Percentiles rank a stretch among this genome's conserved stretches.
These are phyloP conservation scores for Pipra filicauda DNA, from an alignment of 2,113 vertebrate genomes.

Conservation along the genomic window DNA sequence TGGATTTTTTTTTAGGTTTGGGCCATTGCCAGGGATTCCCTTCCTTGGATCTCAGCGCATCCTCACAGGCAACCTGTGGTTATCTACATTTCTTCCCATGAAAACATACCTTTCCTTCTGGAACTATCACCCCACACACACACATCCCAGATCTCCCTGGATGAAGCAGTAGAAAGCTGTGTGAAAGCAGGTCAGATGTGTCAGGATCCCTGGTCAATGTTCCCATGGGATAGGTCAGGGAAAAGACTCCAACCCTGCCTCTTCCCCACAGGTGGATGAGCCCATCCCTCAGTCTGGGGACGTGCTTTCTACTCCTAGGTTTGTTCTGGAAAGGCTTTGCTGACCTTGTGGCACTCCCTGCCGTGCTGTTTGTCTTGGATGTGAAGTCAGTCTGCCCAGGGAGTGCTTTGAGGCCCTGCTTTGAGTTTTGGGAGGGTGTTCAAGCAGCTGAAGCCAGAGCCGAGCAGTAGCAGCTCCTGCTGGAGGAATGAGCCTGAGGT, in stretches of 20 bases:
- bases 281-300: rapidly evolving
- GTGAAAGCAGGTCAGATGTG: neutral
- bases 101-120: neutral
- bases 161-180: neutral
- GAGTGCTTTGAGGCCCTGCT: neutral
- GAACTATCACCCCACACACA: neutral
- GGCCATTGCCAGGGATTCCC: neutral
- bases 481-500: neutral
- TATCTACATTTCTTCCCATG: neutral
- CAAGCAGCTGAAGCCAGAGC: neutral
- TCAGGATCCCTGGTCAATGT: neutral
- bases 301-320: rapidly evolving
- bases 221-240: neutral
- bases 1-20: neutral
- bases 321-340: neutral
- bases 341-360: neutral
- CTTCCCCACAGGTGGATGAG: neutral
- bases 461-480: neutral
- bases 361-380: rapidly evolving
- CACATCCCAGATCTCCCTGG: neutral
- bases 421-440: neutral
- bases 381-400: neutral
- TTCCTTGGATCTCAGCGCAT: neutral
- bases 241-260: neutral
- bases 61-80: neutral